A percentile compares a stretch with the other conserved stretches of the same genome.
These are phyloP conservation scores for Allygus modestus DNA, from an alignment of 2,888 invertebrate genomes.

Conservation along the genomic window DNA sequence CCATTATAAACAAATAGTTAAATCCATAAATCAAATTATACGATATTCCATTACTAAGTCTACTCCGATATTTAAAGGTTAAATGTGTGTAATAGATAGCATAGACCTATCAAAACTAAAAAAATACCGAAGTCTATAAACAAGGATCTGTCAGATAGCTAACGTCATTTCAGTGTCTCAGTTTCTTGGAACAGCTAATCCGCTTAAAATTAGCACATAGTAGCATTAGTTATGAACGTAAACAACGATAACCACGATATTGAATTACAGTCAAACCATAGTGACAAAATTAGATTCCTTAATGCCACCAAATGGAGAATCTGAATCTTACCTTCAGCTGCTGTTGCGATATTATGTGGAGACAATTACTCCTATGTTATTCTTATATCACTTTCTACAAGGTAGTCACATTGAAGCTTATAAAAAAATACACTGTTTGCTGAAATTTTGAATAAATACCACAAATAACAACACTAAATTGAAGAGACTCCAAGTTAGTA, in stretches of 20 bases:
- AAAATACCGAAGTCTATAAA: neutral
- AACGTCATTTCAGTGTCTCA: neutral
- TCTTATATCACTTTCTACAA: neutral
- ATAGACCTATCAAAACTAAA: neutral
- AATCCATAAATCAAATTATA: too few species aligned
- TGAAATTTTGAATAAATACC: neutral
- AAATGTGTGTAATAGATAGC: too few species aligned
- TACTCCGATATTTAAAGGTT: too few species aligned
- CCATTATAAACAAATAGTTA: too few species aligned
- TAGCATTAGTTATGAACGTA: neutral
- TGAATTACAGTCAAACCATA: neutral
- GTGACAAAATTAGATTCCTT: neutral
- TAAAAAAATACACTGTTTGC: neutral
- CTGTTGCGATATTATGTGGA: neutral
- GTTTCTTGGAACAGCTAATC: neutral
- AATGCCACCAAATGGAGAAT: conserved; percentile 12
- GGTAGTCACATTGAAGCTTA: conserved; percentile 22
- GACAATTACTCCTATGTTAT: neutral
- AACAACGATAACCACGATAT: neutral
- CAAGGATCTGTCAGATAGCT: neutral
- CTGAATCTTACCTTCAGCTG: conserved; percentile 10
- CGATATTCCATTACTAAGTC: too few species aligned
- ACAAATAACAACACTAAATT: neutral
- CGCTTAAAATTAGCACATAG: neutral
- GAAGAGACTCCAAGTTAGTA: neutral